phyloP scores from a whole-genome alignment of 1,140 invertebrate genomes.

The Potamilus streckersoni region DNA sequence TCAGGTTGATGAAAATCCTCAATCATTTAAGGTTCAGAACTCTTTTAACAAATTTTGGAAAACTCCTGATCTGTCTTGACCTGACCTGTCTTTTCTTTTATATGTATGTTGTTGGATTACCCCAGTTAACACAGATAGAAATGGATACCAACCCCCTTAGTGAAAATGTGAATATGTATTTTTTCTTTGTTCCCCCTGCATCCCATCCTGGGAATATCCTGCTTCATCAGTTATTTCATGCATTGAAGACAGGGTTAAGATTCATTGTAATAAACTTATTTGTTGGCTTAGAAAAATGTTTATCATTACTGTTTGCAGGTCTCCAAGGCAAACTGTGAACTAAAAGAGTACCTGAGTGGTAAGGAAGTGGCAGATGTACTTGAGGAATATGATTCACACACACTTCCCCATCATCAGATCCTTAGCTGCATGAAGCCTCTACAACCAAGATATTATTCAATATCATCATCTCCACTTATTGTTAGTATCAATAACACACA shows the following conservation, averaged over 20 bases:
- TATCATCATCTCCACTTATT: conserved; percentile 92
- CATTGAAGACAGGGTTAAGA: background rate
- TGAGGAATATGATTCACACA: conserved; percentile 15
- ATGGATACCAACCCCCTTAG: too few relatives aligned
- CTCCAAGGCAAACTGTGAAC: conserved; percentile 82
- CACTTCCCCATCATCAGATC: conserved; percentile 23
- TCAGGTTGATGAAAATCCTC: too few relatives aligned
- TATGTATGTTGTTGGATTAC: too few relatives aligned
- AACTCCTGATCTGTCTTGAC: too few relatives aligned
- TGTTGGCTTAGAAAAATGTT: background rate
- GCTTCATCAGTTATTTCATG: background rate
- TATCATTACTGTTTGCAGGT: conserved; percentile 13
- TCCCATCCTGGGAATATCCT: background rate
- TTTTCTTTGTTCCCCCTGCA: background rate
- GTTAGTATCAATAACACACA: too few relatives aligned
- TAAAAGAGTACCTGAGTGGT: conserved; percentile 68
- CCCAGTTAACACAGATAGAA: too few relatives aligned
- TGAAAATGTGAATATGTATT: too few relatives aligned
- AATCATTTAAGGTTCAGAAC: too few relatives aligned
- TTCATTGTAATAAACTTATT: background rate
- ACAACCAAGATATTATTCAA: conserved; percentile 97
- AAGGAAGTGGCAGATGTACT: conserved; percentile 39
- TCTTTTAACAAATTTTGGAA: too few relatives aligned
- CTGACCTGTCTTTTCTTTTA: too few relatives aligned
- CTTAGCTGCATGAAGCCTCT: conserved; percentile 66